A percentile compares a stretch with the other conserved stretches of the same genome.
Conservation (phyloP, 2,113 vertebrate species). For the Coregonus clupeaformis region DNA sequence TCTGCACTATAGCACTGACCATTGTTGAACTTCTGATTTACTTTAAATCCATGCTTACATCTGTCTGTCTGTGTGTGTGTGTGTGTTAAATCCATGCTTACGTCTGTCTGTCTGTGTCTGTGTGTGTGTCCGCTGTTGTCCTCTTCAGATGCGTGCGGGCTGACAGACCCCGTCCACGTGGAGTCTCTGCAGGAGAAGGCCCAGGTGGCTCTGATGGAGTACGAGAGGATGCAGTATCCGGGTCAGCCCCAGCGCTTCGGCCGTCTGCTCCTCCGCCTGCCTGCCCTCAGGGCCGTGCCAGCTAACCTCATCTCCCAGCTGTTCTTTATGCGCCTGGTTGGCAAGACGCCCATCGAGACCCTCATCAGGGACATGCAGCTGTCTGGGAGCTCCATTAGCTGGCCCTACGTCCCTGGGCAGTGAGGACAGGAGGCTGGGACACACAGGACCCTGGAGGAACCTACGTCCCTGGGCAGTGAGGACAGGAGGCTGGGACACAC, state of each 20-base stretch:
- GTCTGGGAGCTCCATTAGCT: conserved; percentile 94
- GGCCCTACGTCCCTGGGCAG: conserved; percentile 88
- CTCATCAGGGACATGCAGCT: conserved; percentile 98
- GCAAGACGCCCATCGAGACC: conserved; percentile 96
- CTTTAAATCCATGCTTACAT: not conserved
- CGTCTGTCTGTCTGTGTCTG: not conserved
- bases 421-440: conserved; percentile 48
- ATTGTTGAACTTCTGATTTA: not conserved
- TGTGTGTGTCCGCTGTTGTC: conserved; percentile 9
- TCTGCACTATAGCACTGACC: too few species aligned
- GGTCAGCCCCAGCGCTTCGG: conserved; percentile 92
- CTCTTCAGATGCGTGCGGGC: conserved; percentile 86
- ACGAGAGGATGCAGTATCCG: conserved; percentile 88
- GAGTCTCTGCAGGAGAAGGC: conserved; percentile 95
- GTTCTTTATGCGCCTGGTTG: conserved; percentile 97
- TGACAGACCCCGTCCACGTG: conserved; percentile 86
- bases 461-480: conserved; percentile 80
- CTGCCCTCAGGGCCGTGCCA: conserved; percentile 87
- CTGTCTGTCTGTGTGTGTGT: too few species aligned
- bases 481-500: not conserved
- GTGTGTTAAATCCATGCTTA: not conserved
- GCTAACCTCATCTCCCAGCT: conserved; percentile 95
- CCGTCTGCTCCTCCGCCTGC: conserved; percentile 87
- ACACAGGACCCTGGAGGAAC: not conserved
- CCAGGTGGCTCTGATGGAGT: conserved; percentile 91